Evolutionary conservation across 30 jellyfish, hydroid and myxozoan genomes (phyloP), one percentile per base, ranked within the genome.

Genomic region (Chironex yamaguchii): DNA sequence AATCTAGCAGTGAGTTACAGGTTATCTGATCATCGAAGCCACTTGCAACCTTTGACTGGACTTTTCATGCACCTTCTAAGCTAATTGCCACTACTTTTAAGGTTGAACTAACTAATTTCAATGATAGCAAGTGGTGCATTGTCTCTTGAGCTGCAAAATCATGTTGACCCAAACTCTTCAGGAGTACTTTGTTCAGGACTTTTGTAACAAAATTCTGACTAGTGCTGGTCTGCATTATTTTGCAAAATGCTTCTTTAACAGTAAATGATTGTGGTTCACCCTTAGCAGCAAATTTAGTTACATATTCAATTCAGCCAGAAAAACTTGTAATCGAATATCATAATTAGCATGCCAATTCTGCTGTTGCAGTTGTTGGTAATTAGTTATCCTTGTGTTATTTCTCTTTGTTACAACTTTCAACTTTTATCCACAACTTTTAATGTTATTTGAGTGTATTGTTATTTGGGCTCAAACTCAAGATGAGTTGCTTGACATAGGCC

Each of bases 381-480:
- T 29, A 75, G 49, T 75, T 48, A 75, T 64, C 29, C 88, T 29
- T 49, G 88, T 3, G 53, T 75, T 84, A 75, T 75, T 75, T 75
- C 88, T 75, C 85, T 75, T 75, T 31, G 30, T 13, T 17, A 75
- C 88, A 48, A 75, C 34, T 29, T 58, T 62, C n/a, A 52, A 20
- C 27, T 70, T 78, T 22, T 4, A 54, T 28, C 52, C 71, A 54
- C 71, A 3, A 4, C 3, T 20, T 20, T 27, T 64, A 14, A 25
- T 48, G 30, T 49, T 50, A 20, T 34, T 75, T 17, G 66, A 4
- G 64, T 33, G 26, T 2, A 75, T 31, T 26, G 63, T n/a, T n/a
- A n/a, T n/a, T n/a, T n/a, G n/a, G n/a, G 62, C 25, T 75, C 85
- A 75, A 75, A 75, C 54, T 75, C 85, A 75, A 75, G 66, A 75